Evolutionary conservation across 1,140 invertebrate genomes (phyloP), one percentile per base, ranked within the genome.

Genomic region (Glomeris maerens): DNA sequence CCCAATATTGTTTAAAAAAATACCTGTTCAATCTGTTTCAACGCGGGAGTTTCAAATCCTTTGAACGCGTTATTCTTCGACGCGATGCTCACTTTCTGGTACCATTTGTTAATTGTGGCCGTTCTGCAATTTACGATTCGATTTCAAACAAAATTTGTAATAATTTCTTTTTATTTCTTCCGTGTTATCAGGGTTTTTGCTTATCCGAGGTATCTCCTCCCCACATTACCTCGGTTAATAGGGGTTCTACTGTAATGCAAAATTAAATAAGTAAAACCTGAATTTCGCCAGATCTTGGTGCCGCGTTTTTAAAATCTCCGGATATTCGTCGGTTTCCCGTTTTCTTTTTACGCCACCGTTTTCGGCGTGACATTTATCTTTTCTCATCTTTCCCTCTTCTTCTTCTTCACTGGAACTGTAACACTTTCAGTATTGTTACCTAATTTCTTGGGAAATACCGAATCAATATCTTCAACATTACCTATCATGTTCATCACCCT

Each of bases 11-110:
- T 47, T 49, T 29, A 41, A 44, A 36, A 13, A 52, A 46, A 45
- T 56, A 68, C 68, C 60, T 82, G 85, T 47, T 91, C 79, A 53
- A 96, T 89, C 69, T 93, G 87, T 59, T 83, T 81, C 1, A 94
- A 59, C 1, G 85, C 78, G 28, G 82, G 73, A 55, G 84, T 81
- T 56, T 84, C 79, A 59, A 80, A 78, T 17, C 74, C 74, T 80
- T 76, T 68, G 78, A 52, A 56, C 61, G 28, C 47, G 70, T 73
- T 7, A 67, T 31, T 56, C 63, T 67, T 4, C 64, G 65, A 26
- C 60, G 56, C 2, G 78, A 72, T 17, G 86, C 61, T 56, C 78
- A 73, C 0, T 87, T 94, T 64, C 88, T 90, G 50, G 68, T 91
- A 83, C 90, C 90, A 97, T 65, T 90, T 91, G 58, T 90, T 78